These are phyloP conservation scores for Paragorgia papillata DNA, from an alignment of 92 coral and sea anemone species.

Conservation along the genomic window DNA sequence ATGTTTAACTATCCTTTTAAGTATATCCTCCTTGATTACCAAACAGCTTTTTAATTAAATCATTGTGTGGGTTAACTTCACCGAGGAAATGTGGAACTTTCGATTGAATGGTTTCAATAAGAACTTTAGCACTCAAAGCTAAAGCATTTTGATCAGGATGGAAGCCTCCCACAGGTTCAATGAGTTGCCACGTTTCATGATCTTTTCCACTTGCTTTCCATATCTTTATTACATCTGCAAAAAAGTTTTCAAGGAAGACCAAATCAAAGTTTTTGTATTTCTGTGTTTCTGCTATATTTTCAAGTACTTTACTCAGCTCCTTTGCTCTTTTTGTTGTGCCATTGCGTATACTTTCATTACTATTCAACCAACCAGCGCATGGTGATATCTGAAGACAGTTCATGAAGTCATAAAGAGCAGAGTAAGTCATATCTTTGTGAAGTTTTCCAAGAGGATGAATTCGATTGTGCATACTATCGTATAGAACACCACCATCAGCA, in stretches of 20 bases:
- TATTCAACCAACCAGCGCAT: slow-evolving; percentile 87
- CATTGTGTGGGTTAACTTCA: slow-evolving; percentile 77
- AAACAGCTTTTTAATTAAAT: slow-evolving; percentile 66
- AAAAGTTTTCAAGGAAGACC: slow-evolving; percentile 60
- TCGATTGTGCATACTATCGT: slow-evolving; percentile 78
- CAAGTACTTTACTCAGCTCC: slow-evolving; percentile 73
- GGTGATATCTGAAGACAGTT: slow-evolving; percentile 95
- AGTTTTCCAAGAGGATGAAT: slow-evolving; percentile 92
- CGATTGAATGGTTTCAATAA: slow-evolving; percentile 70
- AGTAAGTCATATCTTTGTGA: slow-evolving; percentile 83
- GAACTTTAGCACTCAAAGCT: slow-evolving; percentile 64
- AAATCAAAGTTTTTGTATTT: slow-evolving; percentile 78
- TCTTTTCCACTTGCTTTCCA: slow-evolving; percentile 20
- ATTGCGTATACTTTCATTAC: slow-evolving; percentile 80
- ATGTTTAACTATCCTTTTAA: not conserved
- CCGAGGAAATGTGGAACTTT: slow-evolving; percentile 85
- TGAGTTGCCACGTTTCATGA: slow-evolving; percentile 87
- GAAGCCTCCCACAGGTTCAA: slow-evolving; percentile 93
- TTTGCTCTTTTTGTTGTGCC: slow-evolving; percentile 72
- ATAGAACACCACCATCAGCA: slow-evolving; percentile 82
- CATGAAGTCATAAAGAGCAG: slow-evolving; percentile 80
- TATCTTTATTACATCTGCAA: slow-evolving; percentile 15
- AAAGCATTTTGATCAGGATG: slow-evolving; percentile 84
- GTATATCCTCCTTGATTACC: slow-evolving; percentile 92
- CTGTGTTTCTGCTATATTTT: slow-evolving; percentile 65